These are phyloP conservation scores for Scortum barcoo DNA, from an alignment of 2,113 vertebrate species.

Conservation along the genomic window DNA sequence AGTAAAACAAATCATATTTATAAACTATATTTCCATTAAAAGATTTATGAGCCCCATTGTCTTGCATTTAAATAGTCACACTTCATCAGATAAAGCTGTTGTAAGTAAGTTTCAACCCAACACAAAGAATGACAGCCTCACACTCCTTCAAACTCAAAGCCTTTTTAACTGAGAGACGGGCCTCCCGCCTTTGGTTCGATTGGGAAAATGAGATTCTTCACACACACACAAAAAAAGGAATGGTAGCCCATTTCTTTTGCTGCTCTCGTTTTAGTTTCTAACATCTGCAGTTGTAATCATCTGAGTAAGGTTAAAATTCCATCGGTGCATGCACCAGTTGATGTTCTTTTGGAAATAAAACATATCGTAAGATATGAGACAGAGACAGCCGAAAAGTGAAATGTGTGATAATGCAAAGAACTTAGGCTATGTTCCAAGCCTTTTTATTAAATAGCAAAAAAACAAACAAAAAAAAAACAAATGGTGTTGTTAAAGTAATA, in stretches of 20 bases:
- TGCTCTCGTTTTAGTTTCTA: too few relatives aligned
- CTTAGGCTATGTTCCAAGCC: too few relatives aligned
- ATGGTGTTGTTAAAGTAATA: too few relatives aligned
- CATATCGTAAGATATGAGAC: too few relatives aligned
- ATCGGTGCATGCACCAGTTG: too few relatives aligned
- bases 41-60: constrained; percentile 8
- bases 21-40: background rate
- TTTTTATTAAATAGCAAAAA: too few relatives aligned
- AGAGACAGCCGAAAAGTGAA: too few relatives aligned
- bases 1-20: constrained; percentile 13
- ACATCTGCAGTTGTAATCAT: background rate
- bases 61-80: constrained; percentile 10
- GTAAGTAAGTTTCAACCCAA: background rate
- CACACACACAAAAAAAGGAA: too few relatives aligned
- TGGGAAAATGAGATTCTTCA: background rate
- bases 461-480: too few relatives aligned
- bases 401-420: too few relatives aligned
- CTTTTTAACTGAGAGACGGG: background rate
- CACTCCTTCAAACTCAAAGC: background rate
- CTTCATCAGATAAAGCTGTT: background rate
- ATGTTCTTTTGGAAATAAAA: too few relatives aligned
- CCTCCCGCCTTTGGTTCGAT: background rate
- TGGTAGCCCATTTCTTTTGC: too few relatives aligned
- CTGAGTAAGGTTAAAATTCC: background rate
- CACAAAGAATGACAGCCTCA: background rate